Base-by-base conservation (phyloP, 2,797 vertebrate species). In the Ceryle rudis region DNA sequence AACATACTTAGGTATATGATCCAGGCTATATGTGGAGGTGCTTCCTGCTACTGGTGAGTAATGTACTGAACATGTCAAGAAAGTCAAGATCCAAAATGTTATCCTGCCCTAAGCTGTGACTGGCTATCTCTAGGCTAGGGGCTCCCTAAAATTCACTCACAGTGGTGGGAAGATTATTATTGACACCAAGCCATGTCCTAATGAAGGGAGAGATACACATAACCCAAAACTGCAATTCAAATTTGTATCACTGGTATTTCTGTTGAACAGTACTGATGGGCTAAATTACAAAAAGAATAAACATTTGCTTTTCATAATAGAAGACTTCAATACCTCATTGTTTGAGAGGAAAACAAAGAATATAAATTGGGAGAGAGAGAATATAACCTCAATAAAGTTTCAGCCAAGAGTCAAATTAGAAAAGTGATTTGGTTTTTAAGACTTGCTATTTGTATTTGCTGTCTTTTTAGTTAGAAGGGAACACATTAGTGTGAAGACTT, bases 291-390 rank as follows among this genome's bases (percentile, higher is more conserved):
- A 64, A 77, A 90, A 47, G 44, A 20, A 60, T 28, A 81, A 92
- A 72, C 39, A 84, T 90, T 88, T 93, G 41, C n/a, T 74, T 94
- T 88, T 83, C 39, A 16, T 54, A 90, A 89, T 44, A 75, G n/a
- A 86, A 81, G 31, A 75, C 31, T 86, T 92, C 47, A 84, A 47
- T 81, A 84, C 5, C 21, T 88, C 31, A 37, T 64, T 60, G 33
- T 77, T 44, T 52, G 62, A 84, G 62, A 79, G 54, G 62, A 75
- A 88, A 81, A 81, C 33, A 79, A 94, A 58, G 41, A 79, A 39
- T 26, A 52, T 52, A 92, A 81, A 84, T 25, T 75, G 42, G 44
- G 42, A 77, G 15, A 81, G 26, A 82, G 61, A 86, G 54, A 33
- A 66, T 11, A 23, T 37, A 69, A 62, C 54, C n/a, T 88, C 81